These are phyloP conservation scores for Pseudorectes ferrugineus DNA, from an alignment of 2,113 vertebrate species.

Conservation along the genomic window DNA sequence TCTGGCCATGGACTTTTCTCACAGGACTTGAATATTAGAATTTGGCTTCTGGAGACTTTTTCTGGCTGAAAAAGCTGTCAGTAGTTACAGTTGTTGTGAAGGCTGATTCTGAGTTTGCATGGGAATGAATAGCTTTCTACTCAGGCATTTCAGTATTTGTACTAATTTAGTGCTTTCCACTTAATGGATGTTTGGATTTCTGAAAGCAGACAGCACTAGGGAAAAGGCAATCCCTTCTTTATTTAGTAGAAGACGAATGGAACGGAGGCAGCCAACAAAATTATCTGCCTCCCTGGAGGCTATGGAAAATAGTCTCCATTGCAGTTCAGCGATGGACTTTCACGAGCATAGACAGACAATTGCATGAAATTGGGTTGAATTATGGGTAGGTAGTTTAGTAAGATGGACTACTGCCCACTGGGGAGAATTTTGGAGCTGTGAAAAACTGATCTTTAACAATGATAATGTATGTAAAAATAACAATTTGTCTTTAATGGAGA, in stretches of 20 bases:
- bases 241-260: neutral
- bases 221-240: neutral
- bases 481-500: slow-evolving; percentile 7
- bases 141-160: neutral
- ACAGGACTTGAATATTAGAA: neutral
- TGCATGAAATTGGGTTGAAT: slow-evolving; percentile 47
- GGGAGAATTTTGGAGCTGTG: slow-evolving; percentile 51
- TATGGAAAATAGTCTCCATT: neutral
- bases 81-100: neutral
- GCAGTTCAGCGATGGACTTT: neutral
- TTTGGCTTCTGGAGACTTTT: neutral
- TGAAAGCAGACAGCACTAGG: neutral
- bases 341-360: slow-evolving; percentile 11
- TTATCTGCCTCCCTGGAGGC: neutral
- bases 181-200: neutral
- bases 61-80: neutral
- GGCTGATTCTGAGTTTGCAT: neutral
- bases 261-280: neutral
- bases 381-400: slow-evolving; percentile 37
- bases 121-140: neutral
- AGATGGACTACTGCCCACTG: slow-evolving; percentile 49
- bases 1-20: rapidly evolving
- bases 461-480: slow-evolving; percentile 44
- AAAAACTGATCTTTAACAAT: slow-evolving; percentile 52
- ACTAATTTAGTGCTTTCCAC: neutral